These are phyloP conservation scores for Pherbina coryleti DNA, from an alignment of 2,888 invertebrate species.

Conservation along the genomic window DNA sequence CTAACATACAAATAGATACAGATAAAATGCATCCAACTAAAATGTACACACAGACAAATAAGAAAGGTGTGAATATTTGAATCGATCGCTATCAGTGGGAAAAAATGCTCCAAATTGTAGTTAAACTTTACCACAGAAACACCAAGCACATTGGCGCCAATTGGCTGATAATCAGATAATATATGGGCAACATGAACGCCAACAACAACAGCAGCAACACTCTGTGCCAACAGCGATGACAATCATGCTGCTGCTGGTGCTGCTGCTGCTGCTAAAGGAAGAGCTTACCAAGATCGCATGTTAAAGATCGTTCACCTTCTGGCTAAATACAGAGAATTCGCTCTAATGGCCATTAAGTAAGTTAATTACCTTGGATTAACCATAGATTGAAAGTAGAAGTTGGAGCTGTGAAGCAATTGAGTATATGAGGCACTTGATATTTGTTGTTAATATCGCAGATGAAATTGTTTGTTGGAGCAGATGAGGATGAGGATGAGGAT, in stretches of 20 bases:
- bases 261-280: background rate
- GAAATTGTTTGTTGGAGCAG: constrained; percentile 43
- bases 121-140: background rate
- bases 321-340: constrained; percentile 3
- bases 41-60: too few species aligned
- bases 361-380: constrained; percentile 37
- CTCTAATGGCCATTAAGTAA: constrained; percentile 36
- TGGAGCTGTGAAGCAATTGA: constrained; percentile 22
- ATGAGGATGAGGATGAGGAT: constrained; percentile 29
- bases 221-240: background rate
- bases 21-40: background rate
- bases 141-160: background rate
- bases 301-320: constrained; percentile 39
- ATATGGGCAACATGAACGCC: background rate
- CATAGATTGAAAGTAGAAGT: constrained; percentile 35
- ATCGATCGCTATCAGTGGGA: constrained; percentile 23
- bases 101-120: constrained; percentile 18
- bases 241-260: background rate
- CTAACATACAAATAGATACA: background rate
- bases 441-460: constrained; percentile 36
- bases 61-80: constrained; percentile 33
- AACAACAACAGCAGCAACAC: background rate
- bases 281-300: constrained; percentile 24
- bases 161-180: constrained; percentile 1
- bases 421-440: constrained; percentile 45